phyloP scores from a whole-genome alignment of 2,888 invertebrate species.

The Coleophora deauratella region DNA sequence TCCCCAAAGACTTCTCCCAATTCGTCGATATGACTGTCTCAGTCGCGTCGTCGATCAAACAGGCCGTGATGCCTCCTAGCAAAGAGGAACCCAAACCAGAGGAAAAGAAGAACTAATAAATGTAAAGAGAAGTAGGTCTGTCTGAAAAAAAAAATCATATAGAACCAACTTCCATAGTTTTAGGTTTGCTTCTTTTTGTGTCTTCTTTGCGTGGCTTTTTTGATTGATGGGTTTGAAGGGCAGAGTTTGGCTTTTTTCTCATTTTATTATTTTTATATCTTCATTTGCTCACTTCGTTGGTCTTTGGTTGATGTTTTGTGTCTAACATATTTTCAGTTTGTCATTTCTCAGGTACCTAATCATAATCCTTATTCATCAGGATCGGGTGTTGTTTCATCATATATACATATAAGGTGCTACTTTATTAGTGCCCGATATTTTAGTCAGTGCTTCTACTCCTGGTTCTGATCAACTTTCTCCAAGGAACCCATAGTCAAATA shows the following conservation, averaged over 20 bases:
- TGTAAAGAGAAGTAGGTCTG: conserved; percentile 12
- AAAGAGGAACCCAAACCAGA: conserved; percentile 39
- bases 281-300: neutral
- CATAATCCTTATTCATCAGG: no score
- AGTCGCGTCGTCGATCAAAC: conserved; percentile 53
- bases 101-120: conserved; percentile 54
- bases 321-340: neutral
- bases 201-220: neutral
- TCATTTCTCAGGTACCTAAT: no score
- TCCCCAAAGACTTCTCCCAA: conserved; percentile 76
- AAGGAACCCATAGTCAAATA: no score
- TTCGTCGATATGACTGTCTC: conserved; percentile 57
- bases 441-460: no score
- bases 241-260: neutral
- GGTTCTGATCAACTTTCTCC: no score
- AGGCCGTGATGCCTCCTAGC: conserved; percentile 60
- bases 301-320: neutral
- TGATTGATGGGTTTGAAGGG: neutral
- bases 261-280: neutral
- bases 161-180: neutral
- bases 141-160: conserved; percentile 31
- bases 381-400: no score
- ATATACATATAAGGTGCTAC: no score
- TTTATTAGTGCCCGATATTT: no score
- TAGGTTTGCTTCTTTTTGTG: neutral